These are phyloP conservation scores for Thalassarche chlororhynchos DNA, from an alignment of 2,113 vertebrate species.

Conservation along the genomic window DNA sequence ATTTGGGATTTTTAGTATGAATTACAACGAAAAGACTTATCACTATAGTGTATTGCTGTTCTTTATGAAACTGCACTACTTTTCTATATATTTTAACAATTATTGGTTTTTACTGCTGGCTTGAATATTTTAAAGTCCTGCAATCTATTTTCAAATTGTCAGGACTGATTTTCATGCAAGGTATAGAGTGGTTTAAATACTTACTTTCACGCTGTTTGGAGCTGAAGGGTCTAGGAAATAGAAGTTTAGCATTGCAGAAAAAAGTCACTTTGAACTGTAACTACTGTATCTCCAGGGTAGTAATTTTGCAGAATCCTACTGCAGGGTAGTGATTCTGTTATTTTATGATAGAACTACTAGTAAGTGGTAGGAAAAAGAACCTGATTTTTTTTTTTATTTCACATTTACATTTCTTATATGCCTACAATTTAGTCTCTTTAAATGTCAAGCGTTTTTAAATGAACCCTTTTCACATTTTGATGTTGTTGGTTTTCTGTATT, in stretches of 20 bases:
- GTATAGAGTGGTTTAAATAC: background rate
- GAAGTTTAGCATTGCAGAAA: background rate
- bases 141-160: background rate
- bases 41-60: background rate
- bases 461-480: background rate
- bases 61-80: background rate
- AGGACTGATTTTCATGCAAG: background rate
- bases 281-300: slow-evolving; percentile 7
- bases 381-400: background rate
- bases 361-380: background rate
- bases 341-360: background rate
- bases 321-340: background rate
- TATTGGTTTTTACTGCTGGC: background rate
- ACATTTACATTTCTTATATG: background rate
- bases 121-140: background rate
- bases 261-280: slow-evolving; percentile 40
- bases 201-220: background rate
- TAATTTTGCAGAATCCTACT: background rate
- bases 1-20: background rate
- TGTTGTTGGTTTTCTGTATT: background rate
- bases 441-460: slow-evolving; percentile 14
- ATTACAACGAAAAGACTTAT: background rate
- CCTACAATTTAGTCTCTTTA: slow-evolving; percentile 23
- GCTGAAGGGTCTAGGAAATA: background rate
- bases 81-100: background rate